Percentiles rank a stretch among this genome's conserved stretches.
Evolutionary conservation across 1,140 invertebrate species (phyloP).

Genomic region (Drosophila nannoptera): DNA sequence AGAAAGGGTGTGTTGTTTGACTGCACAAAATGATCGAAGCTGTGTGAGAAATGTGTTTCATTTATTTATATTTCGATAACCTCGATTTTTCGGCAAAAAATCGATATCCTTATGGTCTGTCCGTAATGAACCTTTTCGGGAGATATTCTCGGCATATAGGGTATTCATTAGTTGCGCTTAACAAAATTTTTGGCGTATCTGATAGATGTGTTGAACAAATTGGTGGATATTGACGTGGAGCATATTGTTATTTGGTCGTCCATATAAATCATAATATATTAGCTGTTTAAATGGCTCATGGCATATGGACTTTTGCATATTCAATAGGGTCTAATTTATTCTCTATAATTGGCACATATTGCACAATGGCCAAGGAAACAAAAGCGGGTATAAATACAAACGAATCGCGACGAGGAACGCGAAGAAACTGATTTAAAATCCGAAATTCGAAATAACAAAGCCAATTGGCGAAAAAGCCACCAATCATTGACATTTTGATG

Average conservation of each 20-base stretch:
- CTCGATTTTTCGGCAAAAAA: no score
- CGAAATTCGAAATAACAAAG: constrained; percentile 37
- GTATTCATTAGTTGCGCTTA: background rate
- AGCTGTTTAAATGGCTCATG: constrained; percentile 9
- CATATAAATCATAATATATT: constrained; percentile 45
- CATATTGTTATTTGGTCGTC: constrained; percentile 20
- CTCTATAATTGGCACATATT: constrained; percentile 71
- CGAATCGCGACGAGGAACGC: constrained; percentile 2
- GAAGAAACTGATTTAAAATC: background rate
- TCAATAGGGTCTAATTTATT: constrained; percentile 66
- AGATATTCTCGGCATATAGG: background rate
- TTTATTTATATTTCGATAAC: no score
- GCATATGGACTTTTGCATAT: constrained; percentile 47
- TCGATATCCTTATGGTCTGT: no score
- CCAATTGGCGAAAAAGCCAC: constrained; percentile 42
- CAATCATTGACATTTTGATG: constrained; percentile 73
- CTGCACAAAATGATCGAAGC: no score
- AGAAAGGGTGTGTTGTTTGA: no score
- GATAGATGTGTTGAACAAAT: constrained; percentile 43
- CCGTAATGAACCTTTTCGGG: no score
- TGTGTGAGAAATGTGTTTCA: no score
- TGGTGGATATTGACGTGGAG: constrained; percentile 28
- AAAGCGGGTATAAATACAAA: constrained; percentile 1
- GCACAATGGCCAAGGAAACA: constrained; percentile 57
- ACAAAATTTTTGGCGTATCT: constrained; percentile 28